These are phyloP conservation scores for Drosophila parvula DNA, from an alignment of 1,140 invertebrate species.

Conservation along the genomic window DNA sequence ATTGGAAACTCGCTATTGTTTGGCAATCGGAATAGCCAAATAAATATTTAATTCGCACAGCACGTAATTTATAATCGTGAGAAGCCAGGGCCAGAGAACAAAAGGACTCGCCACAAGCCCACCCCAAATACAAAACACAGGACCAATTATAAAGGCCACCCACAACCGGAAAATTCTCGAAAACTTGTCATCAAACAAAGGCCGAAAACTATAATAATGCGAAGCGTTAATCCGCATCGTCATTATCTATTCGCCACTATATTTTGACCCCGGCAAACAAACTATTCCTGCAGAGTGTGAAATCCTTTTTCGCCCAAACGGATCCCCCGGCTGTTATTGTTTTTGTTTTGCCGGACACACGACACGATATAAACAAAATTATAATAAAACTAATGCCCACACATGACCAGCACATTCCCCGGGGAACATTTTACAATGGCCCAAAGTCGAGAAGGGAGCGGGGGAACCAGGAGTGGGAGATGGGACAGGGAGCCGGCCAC, in stretches of 20 bases:
- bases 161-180: constrained; percentile 38
- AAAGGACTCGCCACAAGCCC: constrained; percentile 21
- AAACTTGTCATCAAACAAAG: constrained; percentile 41
- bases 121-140: constrained; percentile 9
- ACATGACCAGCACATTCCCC: constrained; percentile 64
- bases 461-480: background rate
- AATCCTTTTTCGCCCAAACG: constrained; percentile 76
- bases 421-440: constrained; percentile 70
- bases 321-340: constrained; percentile 56
- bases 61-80: constrained; percentile 53
- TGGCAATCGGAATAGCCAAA: constrained; percentile 2
- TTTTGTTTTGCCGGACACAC: constrained; percentile 52
- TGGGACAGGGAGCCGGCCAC: constrained; percentile 28
- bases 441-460: constrained; percentile 23
- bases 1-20: constrained; percentile 20
- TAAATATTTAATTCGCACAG: constrained; percentile 50
- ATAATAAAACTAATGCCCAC: constrained; percentile 77
- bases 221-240: constrained; percentile 74
- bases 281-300: constrained; percentile 69
- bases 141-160: constrained; percentile 46
- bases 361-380: constrained; percentile 72
- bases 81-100: constrained; percentile 22
- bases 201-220: constrained; percentile 54
- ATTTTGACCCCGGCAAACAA: constrained; percentile 43
- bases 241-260: constrained; percentile 74